Evolutionary conservation across 2,888 invertebrate genomes (phyloP), one percentile per base, ranked within the genome.

Genomic region (Hirtodrosophila confusa): DNA sequence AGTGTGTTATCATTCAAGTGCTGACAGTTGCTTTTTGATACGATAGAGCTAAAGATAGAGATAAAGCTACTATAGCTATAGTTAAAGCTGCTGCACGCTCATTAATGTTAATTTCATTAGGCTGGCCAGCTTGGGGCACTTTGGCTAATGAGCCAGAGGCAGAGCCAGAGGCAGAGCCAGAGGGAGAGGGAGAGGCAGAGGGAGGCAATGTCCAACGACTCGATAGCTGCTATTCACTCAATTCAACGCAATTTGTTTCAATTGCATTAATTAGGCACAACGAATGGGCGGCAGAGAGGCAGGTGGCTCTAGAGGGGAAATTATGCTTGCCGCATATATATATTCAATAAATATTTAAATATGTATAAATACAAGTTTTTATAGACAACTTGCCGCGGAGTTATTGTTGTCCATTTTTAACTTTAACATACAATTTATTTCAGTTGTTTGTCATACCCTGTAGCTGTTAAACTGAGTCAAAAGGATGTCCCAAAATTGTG

Each of bases 81-180:
- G 45, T 10, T 43, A 12, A 7, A 37, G 35, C 27, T 29, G 43
- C 12, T 50, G 63, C 55, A 64, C 55, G 61, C 71, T 80, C 85
- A 83, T 87, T 87, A 85, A 74, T 80, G 69, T 69, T 84, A 76
- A 84, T 87, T 87, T 69, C 80, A 83, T 83, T 80, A 80, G 54
- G 58, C 66, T 50, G 50, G 56, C 40, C 58, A 65, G 73, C 69
- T 78, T 4, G 64, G 66, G 73, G 74, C 78, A 80, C 86, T 86
- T 67, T 80, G 78, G 75, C 82, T 87, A 83, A 83, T 84, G 76
- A 80, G 83, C 33, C 78, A 65, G 64, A 23, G 51, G 12, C 41
- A 17, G 17, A 17, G 17, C 1, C 17, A 17, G 17, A 17, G 17
- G 17, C 17, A 17, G 17, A 17, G 17, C 33, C 78, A 65, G 64